These are phyloP conservation scores for Apeira syringaria DNA, from an alignment of 2,888 invertebrate species.

Conservation along the genomic window DNA sequence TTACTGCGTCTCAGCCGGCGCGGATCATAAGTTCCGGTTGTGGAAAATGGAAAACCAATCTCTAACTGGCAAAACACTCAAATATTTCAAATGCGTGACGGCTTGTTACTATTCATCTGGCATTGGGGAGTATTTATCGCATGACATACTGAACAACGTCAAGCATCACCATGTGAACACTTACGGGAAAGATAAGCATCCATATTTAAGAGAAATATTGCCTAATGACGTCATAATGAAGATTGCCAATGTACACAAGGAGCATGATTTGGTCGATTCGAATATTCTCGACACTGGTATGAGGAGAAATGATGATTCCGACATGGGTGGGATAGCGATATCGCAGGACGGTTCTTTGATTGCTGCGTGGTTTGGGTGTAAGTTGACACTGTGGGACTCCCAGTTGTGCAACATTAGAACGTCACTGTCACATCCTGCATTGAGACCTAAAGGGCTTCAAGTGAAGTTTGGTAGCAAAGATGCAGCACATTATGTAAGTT, in stretches of 20 bases:
- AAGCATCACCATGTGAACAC: slow-evolving; percentile 47
- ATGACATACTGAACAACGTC: slow-evolving; percentile 58
- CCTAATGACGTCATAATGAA: slow-evolving; percentile 56
- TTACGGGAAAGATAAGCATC: slow-evolving; percentile 37
- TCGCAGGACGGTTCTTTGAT: slow-evolving; percentile 76
- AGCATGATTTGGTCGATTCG: slow-evolving; percentile 36
- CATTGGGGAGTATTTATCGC: slow-evolving; percentile 55
- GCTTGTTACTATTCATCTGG: slow-evolving; percentile 77
- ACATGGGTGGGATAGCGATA: slow-evolving; percentile 72
- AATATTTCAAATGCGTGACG: slow-evolving; percentile 62
- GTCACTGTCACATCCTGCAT: slow-evolving; percentile 67
- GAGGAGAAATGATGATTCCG: slow-evolving; percentile 44
- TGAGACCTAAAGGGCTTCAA: slow-evolving; percentile 67
- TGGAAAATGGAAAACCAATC: slow-evolving; percentile 58
- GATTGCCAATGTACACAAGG: slow-evolving; percentile 65
- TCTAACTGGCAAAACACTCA: slow-evolving; percentile 37
- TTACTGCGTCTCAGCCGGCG: slow-evolving; percentile 72
- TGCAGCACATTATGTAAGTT: slow-evolving; percentile 78
- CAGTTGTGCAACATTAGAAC: slow-evolving; percentile 65
- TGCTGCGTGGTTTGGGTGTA: slow-evolving; percentile 79
- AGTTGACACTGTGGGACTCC: slow-evolving; percentile 75
- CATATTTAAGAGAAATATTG: slow-evolving; percentile 47
- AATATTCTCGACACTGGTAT: slow-evolving; percentile 23
- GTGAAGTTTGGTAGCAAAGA: slow-evolving; percentile 72
- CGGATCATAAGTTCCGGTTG: slow-evolving; percentile 69